Evolutionary conservation across 2,888 invertebrate genomes (phyloP), one percentile per base, ranked within the genome.

Genomic region (Latrodectus elegans): DNA sequence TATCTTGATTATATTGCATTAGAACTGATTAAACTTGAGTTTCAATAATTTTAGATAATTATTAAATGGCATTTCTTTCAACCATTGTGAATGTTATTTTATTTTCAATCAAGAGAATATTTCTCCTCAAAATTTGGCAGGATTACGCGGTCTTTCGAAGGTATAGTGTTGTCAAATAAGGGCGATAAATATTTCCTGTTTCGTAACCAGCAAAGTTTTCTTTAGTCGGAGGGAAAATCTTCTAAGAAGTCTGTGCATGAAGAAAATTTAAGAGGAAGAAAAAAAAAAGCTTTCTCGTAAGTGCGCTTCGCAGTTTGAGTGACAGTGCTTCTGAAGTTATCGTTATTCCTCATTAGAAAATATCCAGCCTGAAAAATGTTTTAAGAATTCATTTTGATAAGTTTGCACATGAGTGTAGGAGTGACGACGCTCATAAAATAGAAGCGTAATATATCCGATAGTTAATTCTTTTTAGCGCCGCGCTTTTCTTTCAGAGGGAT

Each of bases 311-410:
- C 55, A 68, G 22, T 68, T 51, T 84, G 84, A 84, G 73, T 84
- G 84, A 84, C 84, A 84, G 77, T 55, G 49, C 77, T 73, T 65
- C 38, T 65, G 52, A 51, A 72, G 72, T 84, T 84, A 77, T 55
- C 52, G 78, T 70, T 74, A 78, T 84, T 78, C 65, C 84, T 84
- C 84, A 77, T 84, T 73, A 68, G 64, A 26, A 72, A 55, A 72
- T 77, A 74, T 65, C 70, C 70, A 77, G 73, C 17, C 51, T 68
- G 52, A 77, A 52, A 38, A 60, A 22, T 79, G 75, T 79, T 82
- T 68, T 75, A 78, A 78, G 78, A 73, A 84, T 78, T 77, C 78
- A 84, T 72, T 81, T 81, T 81, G 73, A 81, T 81, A 73, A 72
- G 73, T 73, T 81, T 81, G 65, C 49, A 81, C 49, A 81, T 81